These are phyloP conservation scores for Macrosteles quadrilineatus DNA, from an alignment of 1,140 invertebrate genomes.

Conservation along the genomic window DNA sequence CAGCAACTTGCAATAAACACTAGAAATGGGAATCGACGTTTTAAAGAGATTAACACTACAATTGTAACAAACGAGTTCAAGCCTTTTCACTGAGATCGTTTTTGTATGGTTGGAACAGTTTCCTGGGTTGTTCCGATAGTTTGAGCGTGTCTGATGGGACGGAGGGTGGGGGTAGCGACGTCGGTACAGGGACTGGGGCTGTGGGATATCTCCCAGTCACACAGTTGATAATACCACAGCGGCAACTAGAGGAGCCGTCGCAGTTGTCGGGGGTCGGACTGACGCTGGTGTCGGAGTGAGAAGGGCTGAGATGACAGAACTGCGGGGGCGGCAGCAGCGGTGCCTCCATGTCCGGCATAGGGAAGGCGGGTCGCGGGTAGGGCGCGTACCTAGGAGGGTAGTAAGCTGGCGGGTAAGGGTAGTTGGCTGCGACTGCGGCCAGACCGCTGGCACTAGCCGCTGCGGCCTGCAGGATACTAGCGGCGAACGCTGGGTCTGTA, in stretches of 20 bases:
- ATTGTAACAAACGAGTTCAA: no score
- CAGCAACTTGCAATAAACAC: no score
- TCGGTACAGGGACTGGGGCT: no score
- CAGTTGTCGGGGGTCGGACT: conserved; percentile 51
- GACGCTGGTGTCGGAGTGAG: conserved; percentile 37
- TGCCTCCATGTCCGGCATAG: conserved; percentile 6
- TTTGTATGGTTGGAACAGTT: conserved; percentile 45
- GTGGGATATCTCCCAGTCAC: conserved; percentile 37
- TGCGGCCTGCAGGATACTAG: conserved; percentile 87
- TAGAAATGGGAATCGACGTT: no score
- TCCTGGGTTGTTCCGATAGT: conserved; percentile 37
- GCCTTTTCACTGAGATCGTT: conserved; percentile 35
- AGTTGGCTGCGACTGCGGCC: conserved; percentile 45
- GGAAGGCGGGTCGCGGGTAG: conserved; percentile 28
- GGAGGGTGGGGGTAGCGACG: conserved; percentile 3
- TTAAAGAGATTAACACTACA: no score
- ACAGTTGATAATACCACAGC: conserved; percentile 46
- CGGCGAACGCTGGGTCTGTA: conserved; percentile 87
- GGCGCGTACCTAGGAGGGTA: conserved; percentile 22
- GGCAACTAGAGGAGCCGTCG: conserved; percentile 47
- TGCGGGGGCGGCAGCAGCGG: conserved; percentile 31
- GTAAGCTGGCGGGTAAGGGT: conserved; percentile 39
- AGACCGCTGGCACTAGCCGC: conserved; percentile 48
- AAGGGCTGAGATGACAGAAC: conserved; percentile 40
- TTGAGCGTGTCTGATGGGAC: conserved; percentile 19